Conservation (phyloP, 1,140 invertebrate species). For the Oscheius sp. region DNA sequence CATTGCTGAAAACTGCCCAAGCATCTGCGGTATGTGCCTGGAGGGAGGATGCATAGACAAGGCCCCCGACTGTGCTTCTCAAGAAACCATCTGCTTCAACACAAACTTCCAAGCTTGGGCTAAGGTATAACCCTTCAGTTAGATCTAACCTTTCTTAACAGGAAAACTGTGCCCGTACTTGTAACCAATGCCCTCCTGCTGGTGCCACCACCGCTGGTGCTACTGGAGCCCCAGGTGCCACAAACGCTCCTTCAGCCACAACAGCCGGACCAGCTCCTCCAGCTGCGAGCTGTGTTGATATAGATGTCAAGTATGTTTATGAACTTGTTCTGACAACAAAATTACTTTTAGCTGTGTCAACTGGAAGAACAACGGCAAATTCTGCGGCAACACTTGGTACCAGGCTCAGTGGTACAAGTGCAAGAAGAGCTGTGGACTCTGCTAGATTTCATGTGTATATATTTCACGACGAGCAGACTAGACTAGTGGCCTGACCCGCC, state of each 20-base stretch:
- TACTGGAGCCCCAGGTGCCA: too few species aligned
- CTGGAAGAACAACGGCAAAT: conserved; percentile 1
- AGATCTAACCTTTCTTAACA: background rate
- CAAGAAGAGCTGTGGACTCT: conserved; percentile 2
- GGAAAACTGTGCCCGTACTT: background rate
- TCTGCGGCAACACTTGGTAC: background rate
- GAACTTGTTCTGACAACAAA: background rate
- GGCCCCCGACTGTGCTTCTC: conserved; percentile 23
- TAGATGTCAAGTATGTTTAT: background rate
- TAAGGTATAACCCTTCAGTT: background rate
- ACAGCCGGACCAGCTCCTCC: background rate
- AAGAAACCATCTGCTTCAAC: conserved; percentile 21
- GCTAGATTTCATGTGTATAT: background rate
- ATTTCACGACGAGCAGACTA: background rate
- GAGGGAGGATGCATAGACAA: conserved; percentile 24
- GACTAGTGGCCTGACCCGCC: background rate
- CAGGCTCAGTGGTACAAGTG: background rate
- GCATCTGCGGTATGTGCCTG: conserved; percentile 32
- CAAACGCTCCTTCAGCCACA: background rate
- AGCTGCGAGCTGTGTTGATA: background rate
- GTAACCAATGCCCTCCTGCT: background rate
- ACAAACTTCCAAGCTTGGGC: conserved; percentile 8
- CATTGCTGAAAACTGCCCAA: conserved; percentile 20
- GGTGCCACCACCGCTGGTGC: too few species aligned
- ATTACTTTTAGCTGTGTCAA: background rate